Conservation (phyloP, 2,888 invertebrate species). For the Tipula helvola region DNA sequence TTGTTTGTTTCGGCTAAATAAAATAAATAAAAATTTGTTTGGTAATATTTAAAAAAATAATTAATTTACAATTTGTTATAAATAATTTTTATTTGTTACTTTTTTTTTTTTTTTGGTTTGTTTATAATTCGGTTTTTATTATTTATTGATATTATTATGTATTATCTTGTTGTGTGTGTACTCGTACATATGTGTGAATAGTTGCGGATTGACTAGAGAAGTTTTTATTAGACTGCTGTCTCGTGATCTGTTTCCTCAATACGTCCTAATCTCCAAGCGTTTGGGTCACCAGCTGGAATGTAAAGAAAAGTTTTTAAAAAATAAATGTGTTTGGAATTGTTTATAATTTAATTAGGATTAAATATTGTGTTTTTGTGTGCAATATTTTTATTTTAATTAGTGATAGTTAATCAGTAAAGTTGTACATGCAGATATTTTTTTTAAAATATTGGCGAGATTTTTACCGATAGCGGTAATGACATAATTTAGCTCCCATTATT, state of each 20-base stretch:
- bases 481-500: too few relatives aligned
- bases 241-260: slow-evolving; percentile 73
- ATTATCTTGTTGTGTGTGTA: background rate
- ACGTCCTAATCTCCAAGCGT: slow-evolving; percentile 67
- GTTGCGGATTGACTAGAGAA: background rate
- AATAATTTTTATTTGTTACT: background rate
- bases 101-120: background rate
- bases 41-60: background rate
- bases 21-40: background rate
- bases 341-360: background rate
- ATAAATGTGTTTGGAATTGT: background rate
- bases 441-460: too few relatives aligned
- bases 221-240: slow-evolving; percentile 54
- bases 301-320: slow-evolving; percentile 7
- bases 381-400: background rate
- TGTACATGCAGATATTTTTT: too few relatives aligned
- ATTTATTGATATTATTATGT: background rate
- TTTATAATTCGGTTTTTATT: background rate
- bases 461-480: too few relatives aligned
- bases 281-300: slow-evolving; percentile 52
- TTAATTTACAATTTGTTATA: background rate
- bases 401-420: too few relatives aligned
- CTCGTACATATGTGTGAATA: background rate
- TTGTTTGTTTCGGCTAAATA: background rate
- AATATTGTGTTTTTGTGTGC: background rate